Evolutionary conservation across 2,888 invertebrate species (phyloP).

Genomic region (Nasonovia ribisnigri): DNA sequence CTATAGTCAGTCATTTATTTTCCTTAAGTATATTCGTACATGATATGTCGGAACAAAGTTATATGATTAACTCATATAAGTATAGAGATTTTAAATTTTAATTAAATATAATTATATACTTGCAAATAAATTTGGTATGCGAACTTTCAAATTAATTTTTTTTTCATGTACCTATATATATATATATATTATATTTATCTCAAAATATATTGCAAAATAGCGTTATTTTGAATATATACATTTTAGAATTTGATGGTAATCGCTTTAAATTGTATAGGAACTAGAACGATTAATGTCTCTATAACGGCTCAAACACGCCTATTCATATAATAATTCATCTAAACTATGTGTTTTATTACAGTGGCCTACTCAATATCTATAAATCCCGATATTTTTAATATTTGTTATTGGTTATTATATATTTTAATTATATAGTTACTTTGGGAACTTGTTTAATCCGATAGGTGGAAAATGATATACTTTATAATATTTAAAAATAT

Average conservation of each 20-base stretch:
- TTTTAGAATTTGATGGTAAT: not conserved
- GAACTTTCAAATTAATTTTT: not conserved
- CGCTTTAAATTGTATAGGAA: not conserved
- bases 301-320: not conserved
- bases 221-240: not conserved
- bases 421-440: not conserved
- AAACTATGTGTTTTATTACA: not conserved
- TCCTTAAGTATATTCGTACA: not conserved
- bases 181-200: too few species aligned
- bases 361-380: not conserved
- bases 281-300: not conserved
- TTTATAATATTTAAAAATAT: not conserved
- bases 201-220: not conserved
- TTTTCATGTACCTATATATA: too few species aligned
- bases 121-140: not conserved
- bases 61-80: not conserved
- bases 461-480: too few species aligned
- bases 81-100: not conserved
- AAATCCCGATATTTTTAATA: not conserved
- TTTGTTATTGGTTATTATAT: not conserved
- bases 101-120: slow-evolving; percentile 9
- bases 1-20: not conserved
- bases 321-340: not conserved
- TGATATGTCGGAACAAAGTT: not conserved
- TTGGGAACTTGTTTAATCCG: not conserved